Evolutionary conservation across 1,140 invertebrate species (phyloP), one percentile per base, ranked within the genome.

Genomic region (Drosophila guanche): DNA sequence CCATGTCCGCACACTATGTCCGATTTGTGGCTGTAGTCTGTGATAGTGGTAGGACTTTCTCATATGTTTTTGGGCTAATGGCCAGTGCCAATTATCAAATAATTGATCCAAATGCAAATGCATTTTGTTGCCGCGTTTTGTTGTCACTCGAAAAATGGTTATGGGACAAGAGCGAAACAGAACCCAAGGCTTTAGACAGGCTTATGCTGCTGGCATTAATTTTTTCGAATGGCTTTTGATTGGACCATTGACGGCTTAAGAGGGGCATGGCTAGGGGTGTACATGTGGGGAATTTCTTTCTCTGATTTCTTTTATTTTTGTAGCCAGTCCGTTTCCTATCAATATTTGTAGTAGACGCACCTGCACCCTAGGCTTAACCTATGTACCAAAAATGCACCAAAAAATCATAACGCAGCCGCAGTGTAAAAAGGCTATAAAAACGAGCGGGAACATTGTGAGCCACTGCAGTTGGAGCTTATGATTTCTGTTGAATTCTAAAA

Each of bases 21-120:
- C 25, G 25, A 5, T 27, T 6, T 5, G 25, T 27, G 5, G 5
- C 25, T 1, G 5, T 27, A 5, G 74, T 53, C 7, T 10, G 14
- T 52, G 45, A 33, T 53, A 63, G 65, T 57, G 54, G 47, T 56
- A n/a, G 46, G 47, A 57, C 50, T 73, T 57, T 46, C 52, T 65
- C 29, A 29, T 45, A 53, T 20, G 29, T 23, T 45, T 46, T 27
- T 33, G 7, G 29, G 3, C 33, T 12, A 10, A 37, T 37, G 16
- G 16, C 58, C 61, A 48, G 37, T 37, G 41, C 45, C 73, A 73
- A 83, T 81, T 83, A 77, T 57, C 45, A 45, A 83, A 61, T 78
- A 81, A 81, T 81, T 83, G 62, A 45, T 55, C 51, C 65, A 83
- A 81, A 81, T 81, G 61, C 69, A 78, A 83, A 74, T 62, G 51